Percentiles rank a stretch among this genome's conserved stretches.
phyloP scores from a whole-genome alignment of 2,113 vertebrate genomes.

The Chitala chitala region DNA sequence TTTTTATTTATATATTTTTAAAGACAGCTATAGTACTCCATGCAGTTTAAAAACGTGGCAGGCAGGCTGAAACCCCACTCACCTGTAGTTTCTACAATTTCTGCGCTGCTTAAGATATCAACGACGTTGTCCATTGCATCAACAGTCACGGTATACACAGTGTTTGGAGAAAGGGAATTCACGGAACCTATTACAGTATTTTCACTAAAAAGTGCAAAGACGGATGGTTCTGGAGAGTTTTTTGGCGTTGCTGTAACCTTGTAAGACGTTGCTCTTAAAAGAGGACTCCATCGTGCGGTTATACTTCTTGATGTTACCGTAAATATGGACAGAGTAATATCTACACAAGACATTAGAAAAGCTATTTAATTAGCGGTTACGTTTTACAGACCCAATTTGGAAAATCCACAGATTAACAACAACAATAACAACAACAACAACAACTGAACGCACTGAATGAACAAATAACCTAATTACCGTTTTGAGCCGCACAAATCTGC shows the following conservation, averaged over 20 bases:
- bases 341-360: slow-evolving; percentile 33
- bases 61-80: slow-evolving; percentile 10
- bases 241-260: slow-evolving; percentile 62
- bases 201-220: slow-evolving; percentile 56
- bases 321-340: slow-evolving; percentile 56
- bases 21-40: neutral
- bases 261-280: slow-evolving; percentile 59
- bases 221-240: slow-evolving; percentile 41
- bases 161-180: slow-evolving; percentile 63
- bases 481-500: slow-evolving; percentile 69
- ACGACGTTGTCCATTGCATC: slow-evolving; percentile 65
- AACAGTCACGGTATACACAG: slow-evolving; percentile 57
- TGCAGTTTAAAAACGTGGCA: neutral
- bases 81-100: slow-evolving; percentile 58
- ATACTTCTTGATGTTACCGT: slow-evolving; percentile 66
- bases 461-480: slow-evolving; percentile 66
- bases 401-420: too few species aligned
- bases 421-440: too few species aligned
- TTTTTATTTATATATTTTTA: too few species aligned
- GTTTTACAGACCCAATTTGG: too few species aligned
- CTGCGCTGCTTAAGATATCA: slow-evolving; percentile 53
- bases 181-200: slow-evolving; percentile 61
- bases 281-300: slow-evolving; percentile 57
- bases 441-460: too few species aligned
- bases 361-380: neutral